Evolutionary conservation across 2,797 vertebrate genomes (phyloP).

Genomic region (Anabacerthia variegaticeps): DNA sequence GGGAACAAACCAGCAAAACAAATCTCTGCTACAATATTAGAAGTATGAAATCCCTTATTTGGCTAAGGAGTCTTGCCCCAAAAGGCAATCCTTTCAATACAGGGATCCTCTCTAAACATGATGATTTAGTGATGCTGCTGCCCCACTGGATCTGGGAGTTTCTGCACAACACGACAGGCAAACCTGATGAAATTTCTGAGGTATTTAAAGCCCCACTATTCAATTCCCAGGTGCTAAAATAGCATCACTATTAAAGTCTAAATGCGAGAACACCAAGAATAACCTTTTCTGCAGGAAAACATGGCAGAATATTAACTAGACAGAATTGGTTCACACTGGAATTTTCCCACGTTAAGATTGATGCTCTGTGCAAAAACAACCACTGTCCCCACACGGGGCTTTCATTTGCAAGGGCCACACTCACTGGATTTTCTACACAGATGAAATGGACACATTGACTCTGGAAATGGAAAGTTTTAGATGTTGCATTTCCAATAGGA

Average conservation of each 20-base stretch:
- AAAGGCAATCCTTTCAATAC: background rate
- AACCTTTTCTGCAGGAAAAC: background rate
- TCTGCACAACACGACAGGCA: accelerated
- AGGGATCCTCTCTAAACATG: background rate
- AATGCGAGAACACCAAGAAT: background rate
- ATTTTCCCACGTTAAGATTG: background rate
- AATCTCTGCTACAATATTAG: background rate
- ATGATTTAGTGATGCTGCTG: background rate
- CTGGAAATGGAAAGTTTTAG: background rate
- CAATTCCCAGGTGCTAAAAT: background rate
- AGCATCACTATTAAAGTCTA: constrained; percentile 1
- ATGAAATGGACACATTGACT: background rate
- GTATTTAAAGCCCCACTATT: background rate
- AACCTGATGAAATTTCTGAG: background rate
- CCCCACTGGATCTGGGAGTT: background rate
- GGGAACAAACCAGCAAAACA: background rate
- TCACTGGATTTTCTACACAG: background rate
- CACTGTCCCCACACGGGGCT: accelerated
- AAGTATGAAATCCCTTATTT: background rate
- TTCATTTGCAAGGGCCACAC: background rate
- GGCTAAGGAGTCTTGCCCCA: background rate
- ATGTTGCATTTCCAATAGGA: background rate
- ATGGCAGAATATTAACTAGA: background rate
- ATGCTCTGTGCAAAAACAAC: background rate
- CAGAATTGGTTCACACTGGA: constrained; percentile 14